A percentile compares a stretch with the other conserved stretches of the same genome.
Conservation (phyloP, 2,888 invertebrate species). For the Epinotia demarniana region DNA sequence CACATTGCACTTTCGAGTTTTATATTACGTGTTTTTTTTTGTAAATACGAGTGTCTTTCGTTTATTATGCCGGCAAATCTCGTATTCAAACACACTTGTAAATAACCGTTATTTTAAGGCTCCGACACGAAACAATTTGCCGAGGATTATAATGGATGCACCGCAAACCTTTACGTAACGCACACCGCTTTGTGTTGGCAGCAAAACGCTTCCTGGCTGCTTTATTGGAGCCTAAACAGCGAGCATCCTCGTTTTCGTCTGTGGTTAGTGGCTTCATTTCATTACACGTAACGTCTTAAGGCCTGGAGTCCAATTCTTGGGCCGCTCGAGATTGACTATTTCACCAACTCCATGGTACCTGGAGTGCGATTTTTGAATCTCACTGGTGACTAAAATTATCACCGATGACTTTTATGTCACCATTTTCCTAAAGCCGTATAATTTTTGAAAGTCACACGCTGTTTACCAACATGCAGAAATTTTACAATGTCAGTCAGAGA, state of each 20-base stretch:
- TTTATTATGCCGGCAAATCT: neutral
- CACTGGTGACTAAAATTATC: too few relatives aligned
- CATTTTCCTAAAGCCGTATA: too few relatives aligned
- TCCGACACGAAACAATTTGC: slow-evolving; percentile 9
- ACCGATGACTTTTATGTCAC: too few relatives aligned
- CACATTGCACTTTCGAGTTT: neutral
- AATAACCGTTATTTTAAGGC: slow-evolving; percentile 1
- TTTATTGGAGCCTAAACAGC: slow-evolving; percentile 14
- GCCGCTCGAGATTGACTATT: too few relatives aligned
- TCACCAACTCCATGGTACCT: too few relatives aligned
- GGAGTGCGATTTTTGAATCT: too few relatives aligned
- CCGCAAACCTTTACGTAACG: slow-evolving; percentile 27
- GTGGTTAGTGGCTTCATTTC: slow-evolving; percentile 10
- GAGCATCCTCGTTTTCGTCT: slow-evolving; percentile 38
- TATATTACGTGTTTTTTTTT: neutral
- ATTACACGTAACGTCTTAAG: neutral
- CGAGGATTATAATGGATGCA: slow-evolving; percentile 7
- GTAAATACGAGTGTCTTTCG: slow-evolving; percentile 1
- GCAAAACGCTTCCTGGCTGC: slow-evolving; percentile 32
- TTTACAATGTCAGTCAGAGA: too few relatives aligned
- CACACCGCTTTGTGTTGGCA: slow-evolving; percentile 23
- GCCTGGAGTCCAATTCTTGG: too few relatives aligned
- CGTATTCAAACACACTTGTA: neutral
- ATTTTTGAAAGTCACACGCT: too few relatives aligned
- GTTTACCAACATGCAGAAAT: too few relatives aligned